Base-by-base conservation (phyloP, 2,113 vertebrate genomes). In the Oreotrochilus melanogaster region DNA sequence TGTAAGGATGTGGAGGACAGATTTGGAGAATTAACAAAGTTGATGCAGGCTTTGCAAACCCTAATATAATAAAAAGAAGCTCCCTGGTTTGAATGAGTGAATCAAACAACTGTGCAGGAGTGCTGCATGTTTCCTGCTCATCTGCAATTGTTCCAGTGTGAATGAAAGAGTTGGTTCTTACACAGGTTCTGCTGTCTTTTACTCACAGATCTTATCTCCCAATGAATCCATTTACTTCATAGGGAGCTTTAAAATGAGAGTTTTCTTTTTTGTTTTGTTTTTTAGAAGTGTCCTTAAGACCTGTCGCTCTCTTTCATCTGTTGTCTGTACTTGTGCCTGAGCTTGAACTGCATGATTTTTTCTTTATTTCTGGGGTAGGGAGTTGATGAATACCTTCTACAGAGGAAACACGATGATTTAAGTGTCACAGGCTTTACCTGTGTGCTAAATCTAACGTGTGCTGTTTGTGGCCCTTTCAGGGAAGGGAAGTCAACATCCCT, bases 401-500 rank as follows among this genome's bases (percentile, higher is more conserved):
- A 39, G 48, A 60, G 71, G n/a, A 43, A 89, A 45, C 23, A 15
- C 0, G 0, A 18, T n/a, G n/a, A 65, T 91, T 64, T 15, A 64
- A 89, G 43, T 71, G 60, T 30, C 31, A 18, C n/a, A 31, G 22
- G 30, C 45, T 54, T 71, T 25, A 35, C 11, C 0, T 6, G 16
- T n/a, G 45, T 74, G 57, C 39, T 53, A 65, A 23, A 47, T 56
- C 70, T 91, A 81, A 96, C 0, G 0, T 39, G 42, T 70, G 62
- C 76, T 94, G 45, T 75, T 67, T 82, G 8, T 96, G 87, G 28
- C 86, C 88, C 82, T 98, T 98, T 92, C 89, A 99, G 99, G 98
- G 30, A 98, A 98, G 96, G 99, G 99, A 42, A 99, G 99, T 64
- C 97, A 98, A 51, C 98, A 99, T 89, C 99, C 99, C 0, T 99